These are phyloP conservation scores for Myocastor coypus DNA, from an alignment of 2,113 vertebrate genomes.

Conservation along the genomic window DNA sequence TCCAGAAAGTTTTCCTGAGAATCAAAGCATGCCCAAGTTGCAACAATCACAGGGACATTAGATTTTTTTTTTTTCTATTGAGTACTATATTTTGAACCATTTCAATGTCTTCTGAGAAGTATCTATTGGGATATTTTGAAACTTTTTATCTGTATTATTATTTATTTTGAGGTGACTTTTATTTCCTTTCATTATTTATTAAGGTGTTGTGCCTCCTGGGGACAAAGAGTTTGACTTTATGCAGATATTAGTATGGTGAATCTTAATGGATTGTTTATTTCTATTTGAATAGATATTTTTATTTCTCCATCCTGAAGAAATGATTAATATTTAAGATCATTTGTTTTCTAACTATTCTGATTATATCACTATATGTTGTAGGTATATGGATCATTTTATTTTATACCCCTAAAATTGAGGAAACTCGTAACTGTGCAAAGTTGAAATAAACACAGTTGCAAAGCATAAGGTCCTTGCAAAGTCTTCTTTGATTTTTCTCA, in stretches of 20 bases:
- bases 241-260: neutral
- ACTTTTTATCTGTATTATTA: neutral
- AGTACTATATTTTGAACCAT: neutral
- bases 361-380: neutral
- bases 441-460: neutral
- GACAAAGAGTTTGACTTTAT: neutral
- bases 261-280: neutral
- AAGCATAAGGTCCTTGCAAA: neutral
- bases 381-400: neutral
- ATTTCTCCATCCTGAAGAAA: neutral
- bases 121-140: neutral
- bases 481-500: neutral
- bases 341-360: neutral
- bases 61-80: neutral
- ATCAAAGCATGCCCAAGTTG: neutral
- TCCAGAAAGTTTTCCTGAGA: neutral
- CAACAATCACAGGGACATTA: neutral
- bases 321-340: neutral
- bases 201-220: neutral
- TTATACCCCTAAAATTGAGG: neutral
- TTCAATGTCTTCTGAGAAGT: neutral
- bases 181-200: neutral
- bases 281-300: neutral
- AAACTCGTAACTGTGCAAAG: neutral
- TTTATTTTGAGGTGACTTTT: neutral